These are phyloP conservation scores for Drosophila novamexicana DNA, from an alignment of 1,140 invertebrate genomes.

Conservation along the genomic window DNA sequence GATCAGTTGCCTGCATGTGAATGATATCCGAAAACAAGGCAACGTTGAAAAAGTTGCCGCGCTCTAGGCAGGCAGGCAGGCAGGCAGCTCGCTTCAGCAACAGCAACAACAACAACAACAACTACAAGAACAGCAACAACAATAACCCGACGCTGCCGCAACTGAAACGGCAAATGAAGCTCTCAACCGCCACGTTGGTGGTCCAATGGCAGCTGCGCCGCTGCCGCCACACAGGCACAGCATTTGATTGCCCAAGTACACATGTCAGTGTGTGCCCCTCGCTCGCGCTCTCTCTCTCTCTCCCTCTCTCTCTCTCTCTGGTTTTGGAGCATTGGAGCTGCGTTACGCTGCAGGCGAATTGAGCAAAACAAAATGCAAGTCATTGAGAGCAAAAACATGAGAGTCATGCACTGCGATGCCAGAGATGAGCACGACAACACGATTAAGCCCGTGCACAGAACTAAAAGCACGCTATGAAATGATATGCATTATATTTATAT, in stretches of 20 bases:
- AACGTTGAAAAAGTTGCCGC: slow-evolving; percentile 42
- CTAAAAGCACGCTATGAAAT: not conserved
- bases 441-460: not conserved
- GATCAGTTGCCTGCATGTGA: slow-evolving; percentile 45
- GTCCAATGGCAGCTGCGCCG: slow-evolving; percentile 75
- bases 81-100: slow-evolving; percentile 12
- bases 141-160: slow-evolving; percentile 36
- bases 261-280: slow-evolving; percentile 16
- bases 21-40: slow-evolving; percentile 45
- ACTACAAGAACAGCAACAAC: slow-evolving; percentile 25
- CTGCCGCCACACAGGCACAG: slow-evolving; percentile 66
- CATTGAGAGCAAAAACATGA: slow-evolving; percentile 76
- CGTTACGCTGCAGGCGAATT: slow-evolving; percentile 66
- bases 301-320: slow-evolving; percentile 18
- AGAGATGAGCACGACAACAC: slow-evolving; percentile 18
- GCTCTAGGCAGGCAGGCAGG: slow-evolving; percentile 34
- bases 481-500: not conserved
- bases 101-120: slow-evolving; percentile 15
- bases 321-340: slow-evolving; percentile 65
- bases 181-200: slow-evolving; percentile 72
- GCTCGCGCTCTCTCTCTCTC: slow-evolving; percentile 26
- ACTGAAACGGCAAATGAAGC: slow-evolving; percentile 80
- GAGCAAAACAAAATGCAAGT: slow-evolving; percentile 76
- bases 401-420: slow-evolving; percentile 44
- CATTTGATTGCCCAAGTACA: slow-evolving; percentile 46